phyloP scores from a whole-genome alignment of 2,797 vertebrate species.

The Pygocentrus nattereri region DNA sequence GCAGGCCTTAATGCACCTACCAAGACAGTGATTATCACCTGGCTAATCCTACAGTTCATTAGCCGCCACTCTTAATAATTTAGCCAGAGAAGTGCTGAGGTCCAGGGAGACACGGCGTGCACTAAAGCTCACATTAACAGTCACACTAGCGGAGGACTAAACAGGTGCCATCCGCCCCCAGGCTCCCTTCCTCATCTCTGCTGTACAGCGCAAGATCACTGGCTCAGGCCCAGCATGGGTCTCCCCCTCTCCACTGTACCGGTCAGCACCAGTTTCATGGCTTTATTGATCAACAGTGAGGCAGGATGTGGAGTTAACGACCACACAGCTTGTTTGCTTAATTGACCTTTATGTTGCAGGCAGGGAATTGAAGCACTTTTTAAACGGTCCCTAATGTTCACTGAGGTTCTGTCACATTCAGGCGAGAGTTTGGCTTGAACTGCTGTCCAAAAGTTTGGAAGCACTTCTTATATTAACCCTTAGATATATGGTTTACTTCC shows the following conservation, averaged over 20 bases:
- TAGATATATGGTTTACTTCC: too few species aligned
- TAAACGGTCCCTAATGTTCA: constrained; percentile 63
- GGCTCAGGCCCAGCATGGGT: background rate
- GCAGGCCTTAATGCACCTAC: constrained; percentile 73
- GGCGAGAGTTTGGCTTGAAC: background rate
- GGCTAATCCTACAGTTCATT: constrained; percentile 79
- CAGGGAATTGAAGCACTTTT: constrained; percentile 64
- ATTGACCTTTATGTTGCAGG: constrained; percentile 67
- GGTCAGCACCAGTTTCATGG: constrained; percentile 56
- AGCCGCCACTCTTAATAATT: constrained; percentile 70
- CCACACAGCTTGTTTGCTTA: constrained; percentile 62
- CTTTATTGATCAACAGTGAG: constrained; percentile 62
- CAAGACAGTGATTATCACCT: constrained; percentile 76
- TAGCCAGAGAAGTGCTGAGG: constrained; percentile 66
- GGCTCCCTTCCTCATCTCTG: constrained; percentile 2
- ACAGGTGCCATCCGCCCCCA: constrained; percentile 45
- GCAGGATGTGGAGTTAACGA: constrained; percentile 56
- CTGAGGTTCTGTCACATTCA: background rate
- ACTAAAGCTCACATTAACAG: constrained; percentile 73
- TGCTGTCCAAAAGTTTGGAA: too few species aligned
- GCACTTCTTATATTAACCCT: too few species aligned
- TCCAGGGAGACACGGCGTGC: constrained; percentile 63
- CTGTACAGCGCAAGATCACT: too few species aligned
- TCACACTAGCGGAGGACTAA: constrained; percentile 63
- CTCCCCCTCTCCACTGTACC: constrained; percentile 26